These are phyloP conservation scores for Ophion ellenae DNA, from an alignment of 2,888 invertebrate genomes.

Conservation along the genomic window DNA sequence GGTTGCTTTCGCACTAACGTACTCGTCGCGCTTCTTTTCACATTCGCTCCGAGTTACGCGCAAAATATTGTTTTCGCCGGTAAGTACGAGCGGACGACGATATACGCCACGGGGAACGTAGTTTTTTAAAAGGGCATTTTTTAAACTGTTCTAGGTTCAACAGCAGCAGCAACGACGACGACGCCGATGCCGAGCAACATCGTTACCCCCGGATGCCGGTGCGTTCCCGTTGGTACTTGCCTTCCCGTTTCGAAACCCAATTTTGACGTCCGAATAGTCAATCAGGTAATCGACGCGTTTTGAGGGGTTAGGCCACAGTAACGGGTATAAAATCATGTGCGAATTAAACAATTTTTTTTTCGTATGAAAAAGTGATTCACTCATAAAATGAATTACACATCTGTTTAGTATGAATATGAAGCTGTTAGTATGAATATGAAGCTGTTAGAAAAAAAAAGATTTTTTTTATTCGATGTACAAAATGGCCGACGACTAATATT, in stretches of 20 bases:
- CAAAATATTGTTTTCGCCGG: slow-evolving; percentile 44
- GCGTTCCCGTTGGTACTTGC: slow-evolving; percentile 70
- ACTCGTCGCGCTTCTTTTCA: neutral
- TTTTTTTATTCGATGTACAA: too few relatives aligned
- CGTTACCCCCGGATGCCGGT: slow-evolving; percentile 64
- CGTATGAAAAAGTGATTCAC: too few relatives aligned
- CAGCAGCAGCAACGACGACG: neutral
- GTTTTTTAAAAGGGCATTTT: neutral
- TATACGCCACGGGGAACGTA: neutral
- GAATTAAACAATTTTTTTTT: too few relatives aligned
- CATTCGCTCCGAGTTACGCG: slow-evolving; percentile 8
- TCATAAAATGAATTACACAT: too few relatives aligned
- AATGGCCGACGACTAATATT: too few relatives aligned
- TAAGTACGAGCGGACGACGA: slow-evolving; percentile 1
- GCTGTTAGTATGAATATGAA: too few relatives aligned
- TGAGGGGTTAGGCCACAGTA: too few relatives aligned
- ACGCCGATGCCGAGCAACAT: slow-evolving; percentile 3
- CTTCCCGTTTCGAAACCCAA: slow-evolving; percentile 21
- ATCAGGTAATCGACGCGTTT: slow-evolving; percentile 60
- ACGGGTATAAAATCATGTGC: too few relatives aligned
- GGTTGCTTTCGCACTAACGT: neutral
- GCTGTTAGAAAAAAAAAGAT: too few relatives aligned
- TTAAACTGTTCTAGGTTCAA: neutral
- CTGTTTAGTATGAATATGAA: too few relatives aligned
- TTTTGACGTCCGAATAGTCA: slow-evolving; percentile 77